Evolutionary conservation across 2,797 vertebrate species (phyloP), one percentile per base, ranked within the genome.

Genomic region (Phylloscopus collybita): DNA sequence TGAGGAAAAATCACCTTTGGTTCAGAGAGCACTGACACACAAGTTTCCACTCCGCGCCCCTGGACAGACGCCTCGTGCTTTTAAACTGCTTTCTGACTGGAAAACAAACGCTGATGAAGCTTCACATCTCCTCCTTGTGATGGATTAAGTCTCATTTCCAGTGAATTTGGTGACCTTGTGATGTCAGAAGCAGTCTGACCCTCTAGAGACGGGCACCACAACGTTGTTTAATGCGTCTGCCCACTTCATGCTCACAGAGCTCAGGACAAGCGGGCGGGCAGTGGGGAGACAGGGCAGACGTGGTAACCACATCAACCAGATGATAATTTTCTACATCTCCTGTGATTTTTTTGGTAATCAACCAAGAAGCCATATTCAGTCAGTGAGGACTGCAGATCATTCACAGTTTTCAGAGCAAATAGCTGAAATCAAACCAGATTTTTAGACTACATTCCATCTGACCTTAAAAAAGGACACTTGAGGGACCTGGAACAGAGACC

Each of bases 401-500:
- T 84, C 75, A 14, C 56, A 73, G 57, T 6, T 22, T 30, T 56
- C 27, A 21, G 0, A 67, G 84, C 14, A 45, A 91, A 67, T 50
- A 72, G 72, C 64, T 47, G 79, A 74, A 93, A 91, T 19, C 34
- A 34, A 85, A 87, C 5, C 80, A 70, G 49, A 49, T 42, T 70
- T 85, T 36, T 7, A 82, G 74, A 25, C 64, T 45, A 3, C 10
- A 13, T 34, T 60, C 79, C 19, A 21, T 32, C 5, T 80, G 93
- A 85, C 90, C 88, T 83, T 86, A 14, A 23, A 34, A n/a, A 62
- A 76, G 81, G 86, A 76, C 64, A 44, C 84, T 69, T 2, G 0
- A 70, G 84, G 69, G 78, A 85, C 66, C 26, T 30, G 80, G 89
- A 70, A 82, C 57, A 93, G 80, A 82, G 93, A 74, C 80, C 84